Evolutionary conservation across 2,888 invertebrate species (phyloP).

Genomic region (Athalia cordata): DNA sequence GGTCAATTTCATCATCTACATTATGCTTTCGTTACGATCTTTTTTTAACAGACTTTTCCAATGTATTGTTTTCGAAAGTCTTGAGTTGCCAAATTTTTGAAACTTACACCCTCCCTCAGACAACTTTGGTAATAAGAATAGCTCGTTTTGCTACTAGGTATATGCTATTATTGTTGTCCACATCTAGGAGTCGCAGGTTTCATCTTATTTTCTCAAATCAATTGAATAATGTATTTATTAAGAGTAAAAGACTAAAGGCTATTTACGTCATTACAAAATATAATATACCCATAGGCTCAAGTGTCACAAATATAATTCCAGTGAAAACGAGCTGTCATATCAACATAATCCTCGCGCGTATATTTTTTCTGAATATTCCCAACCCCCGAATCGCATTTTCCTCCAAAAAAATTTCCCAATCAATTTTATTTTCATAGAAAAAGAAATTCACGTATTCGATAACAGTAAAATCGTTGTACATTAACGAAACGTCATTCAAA

Average conservation of each 20-base stretch:
- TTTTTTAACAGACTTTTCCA: not conserved
- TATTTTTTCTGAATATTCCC: not conserved
- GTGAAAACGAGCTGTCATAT: slow-evolving; percentile 32
- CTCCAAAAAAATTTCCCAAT: not conserved
- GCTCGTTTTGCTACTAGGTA: slow-evolving; percentile 40
- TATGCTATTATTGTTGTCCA: slow-evolving; percentile 2
- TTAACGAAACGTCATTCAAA: no score
- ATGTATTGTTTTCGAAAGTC: not conserved
- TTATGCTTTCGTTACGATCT: not conserved
- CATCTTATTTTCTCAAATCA: slow-evolving; percentile 55
- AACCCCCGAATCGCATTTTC: not conserved
- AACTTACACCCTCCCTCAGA: not conserved
- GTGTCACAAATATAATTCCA: slow-evolving; percentile 14
- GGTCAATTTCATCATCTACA: not conserved
- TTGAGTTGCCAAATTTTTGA: slow-evolving; percentile 46
- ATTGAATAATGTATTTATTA: slow-evolving; percentile 65
- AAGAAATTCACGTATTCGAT: not conserved
- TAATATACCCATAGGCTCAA: slow-evolving; percentile 5
- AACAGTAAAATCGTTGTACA: no score
- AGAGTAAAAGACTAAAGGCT: slow-evolving; percentile 61
- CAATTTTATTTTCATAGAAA: not conserved
- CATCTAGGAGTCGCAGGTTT: slow-evolving; percentile 47
- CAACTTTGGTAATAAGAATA: not conserved
- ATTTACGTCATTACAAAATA: slow-evolving; percentile 19
- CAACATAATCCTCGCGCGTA: slow-evolving; percentile 15